Percentiles rank a stretch among this genome's conserved stretches.
Conservation (phyloP, 2,888 invertebrate genomes). For the Cybosia mesomella region DNA sequence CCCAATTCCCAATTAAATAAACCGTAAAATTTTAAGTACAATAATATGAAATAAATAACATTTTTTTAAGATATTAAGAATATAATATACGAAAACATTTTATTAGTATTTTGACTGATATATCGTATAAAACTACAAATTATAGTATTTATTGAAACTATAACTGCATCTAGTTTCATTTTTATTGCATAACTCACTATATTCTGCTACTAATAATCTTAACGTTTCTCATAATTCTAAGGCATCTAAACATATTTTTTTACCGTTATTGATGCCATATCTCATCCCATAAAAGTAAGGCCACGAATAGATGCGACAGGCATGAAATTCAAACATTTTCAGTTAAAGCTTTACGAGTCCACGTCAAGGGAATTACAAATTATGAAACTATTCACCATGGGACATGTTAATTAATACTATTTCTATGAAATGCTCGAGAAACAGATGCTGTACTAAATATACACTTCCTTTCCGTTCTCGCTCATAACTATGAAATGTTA, state of each 20-base stretch:
- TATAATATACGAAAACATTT: slow-evolving; percentile 36
- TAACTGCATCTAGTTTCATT: slow-evolving; percentile 37
- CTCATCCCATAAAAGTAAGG: slow-evolving; percentile 57
- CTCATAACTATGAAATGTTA: slow-evolving; percentile 84
- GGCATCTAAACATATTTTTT: slow-evolving; percentile 54
- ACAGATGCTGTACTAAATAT: slow-evolving; percentile 86
- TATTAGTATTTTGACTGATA: slow-evolving; percentile 31
- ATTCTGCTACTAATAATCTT: slow-evolving; percentile 53
- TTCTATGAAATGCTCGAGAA: slow-evolving; percentile 79
- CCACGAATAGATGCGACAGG: slow-evolving; percentile 54
- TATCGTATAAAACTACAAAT: slow-evolving; percentile 31
- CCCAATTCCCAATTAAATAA: slow-evolving; percentile 29
- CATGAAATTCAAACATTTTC: slow-evolving; percentile 53
- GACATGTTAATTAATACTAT: slow-evolving; percentile 81
- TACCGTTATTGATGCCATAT: slow-evolving; percentile 57
- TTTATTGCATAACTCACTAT: slow-evolving; percentile 46
- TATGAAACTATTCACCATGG: slow-evolving; percentile 73
- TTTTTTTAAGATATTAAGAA: slow-evolving; percentile 35
- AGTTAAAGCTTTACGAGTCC: slow-evolving; percentile 64
- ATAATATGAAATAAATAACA: slow-evolving; percentile 36
- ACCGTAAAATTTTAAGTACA: slow-evolving; percentile 31
- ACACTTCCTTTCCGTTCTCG: slow-evolving; percentile 83
- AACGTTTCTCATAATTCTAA: slow-evolving; percentile 56
- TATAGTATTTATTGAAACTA: slow-evolving; percentile 28
- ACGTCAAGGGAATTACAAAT: slow-evolving; percentile 70